Percentiles rank a stretch among this genome's conserved stretches.
Evolutionary conservation across 2,888 invertebrate genomes (phyloP).

Genomic region (Drosophila eohydei): DNA sequence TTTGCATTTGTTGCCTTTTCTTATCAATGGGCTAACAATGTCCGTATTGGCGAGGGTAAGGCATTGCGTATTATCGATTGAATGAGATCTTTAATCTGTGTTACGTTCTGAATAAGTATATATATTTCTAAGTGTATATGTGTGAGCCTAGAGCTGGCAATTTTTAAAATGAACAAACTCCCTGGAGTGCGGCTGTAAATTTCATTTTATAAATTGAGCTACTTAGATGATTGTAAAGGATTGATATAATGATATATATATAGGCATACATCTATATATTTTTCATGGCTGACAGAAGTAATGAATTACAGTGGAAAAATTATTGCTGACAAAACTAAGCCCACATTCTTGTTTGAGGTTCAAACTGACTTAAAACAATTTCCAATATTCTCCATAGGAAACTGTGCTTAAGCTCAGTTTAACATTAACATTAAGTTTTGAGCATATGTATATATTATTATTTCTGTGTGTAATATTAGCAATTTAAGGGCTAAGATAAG

Average conservation of each 20-base stretch:
- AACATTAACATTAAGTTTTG: no score
- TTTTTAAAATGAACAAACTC: slow-evolving; percentile 7
- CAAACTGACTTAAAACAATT: no score
- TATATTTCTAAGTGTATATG: not conserved
- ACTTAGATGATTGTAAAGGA: slow-evolving; percentile 8
- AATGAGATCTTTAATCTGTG: slow-evolving; percentile 12
- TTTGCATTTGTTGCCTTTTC: slow-evolving; percentile 10
- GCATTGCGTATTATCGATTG: not conserved
- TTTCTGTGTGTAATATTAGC: no score
- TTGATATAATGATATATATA: not conserved
- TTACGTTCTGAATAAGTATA: not conserved
- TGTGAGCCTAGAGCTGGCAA: slow-evolving; percentile 1
- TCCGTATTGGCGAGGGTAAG: slow-evolving; percentile 3
- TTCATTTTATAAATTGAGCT: slow-evolving; percentile 12
- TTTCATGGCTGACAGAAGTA: not conserved
- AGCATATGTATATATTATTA: no score
- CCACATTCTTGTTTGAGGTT: no score
- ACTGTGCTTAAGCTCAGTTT: no score
- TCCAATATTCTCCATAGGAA: no score
- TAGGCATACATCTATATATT: not conserved
- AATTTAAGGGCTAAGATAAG: no score
- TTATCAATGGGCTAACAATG: slow-evolving; percentile 26
- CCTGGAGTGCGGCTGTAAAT: not conserved
- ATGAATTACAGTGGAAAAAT: not conserved
- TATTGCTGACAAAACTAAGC: not conserved